A percentile compares a stretch with the other conserved stretches of the same genome.
Evolutionary conservation across 2,113 vertebrate species (phyloP).

Genomic region (Desmodus rotundus): DNA sequence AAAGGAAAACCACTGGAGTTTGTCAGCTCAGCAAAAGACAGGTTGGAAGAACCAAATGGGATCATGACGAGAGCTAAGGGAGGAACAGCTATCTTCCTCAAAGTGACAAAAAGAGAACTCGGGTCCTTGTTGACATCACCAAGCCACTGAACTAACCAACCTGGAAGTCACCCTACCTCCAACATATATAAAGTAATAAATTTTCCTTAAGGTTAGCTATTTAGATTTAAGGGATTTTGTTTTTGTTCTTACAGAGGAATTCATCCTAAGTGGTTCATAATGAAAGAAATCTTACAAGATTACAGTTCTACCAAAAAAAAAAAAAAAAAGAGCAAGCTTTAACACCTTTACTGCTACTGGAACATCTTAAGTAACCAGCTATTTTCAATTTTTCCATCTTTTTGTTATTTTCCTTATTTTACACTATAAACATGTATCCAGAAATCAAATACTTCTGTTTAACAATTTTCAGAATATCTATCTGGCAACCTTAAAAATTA

Average conservation of each 20-base stretch:
- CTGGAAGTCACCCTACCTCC: not conserved
- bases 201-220: not conserved
- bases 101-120: not conserved
- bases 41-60: not conserved
- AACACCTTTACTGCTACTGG: not conserved
- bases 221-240: not conserved
- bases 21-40: not conserved
- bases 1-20: constrained; percentile 1
- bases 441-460: constrained; percentile 27
- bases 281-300: constrained; percentile 1
- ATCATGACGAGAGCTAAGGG: not conserved
- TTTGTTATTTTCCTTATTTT: constrained; percentile 22
- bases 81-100: not conserved
- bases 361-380: not conserved
- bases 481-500: constrained; percentile 28
- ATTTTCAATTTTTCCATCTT: constrained; percentile 19
- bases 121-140: not conserved
- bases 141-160: not conserved
- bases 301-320: not conserved
- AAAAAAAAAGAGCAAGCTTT: not conserved
- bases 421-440: constrained; percentile 20
- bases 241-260: constrained; percentile 1
- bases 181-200: not conserved
- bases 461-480: not conserved
- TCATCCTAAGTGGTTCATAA: not conserved